phyloP scores from a whole-genome alignment of 2,113 vertebrate species.

The Poeciliopsis occidentalis region DNA sequence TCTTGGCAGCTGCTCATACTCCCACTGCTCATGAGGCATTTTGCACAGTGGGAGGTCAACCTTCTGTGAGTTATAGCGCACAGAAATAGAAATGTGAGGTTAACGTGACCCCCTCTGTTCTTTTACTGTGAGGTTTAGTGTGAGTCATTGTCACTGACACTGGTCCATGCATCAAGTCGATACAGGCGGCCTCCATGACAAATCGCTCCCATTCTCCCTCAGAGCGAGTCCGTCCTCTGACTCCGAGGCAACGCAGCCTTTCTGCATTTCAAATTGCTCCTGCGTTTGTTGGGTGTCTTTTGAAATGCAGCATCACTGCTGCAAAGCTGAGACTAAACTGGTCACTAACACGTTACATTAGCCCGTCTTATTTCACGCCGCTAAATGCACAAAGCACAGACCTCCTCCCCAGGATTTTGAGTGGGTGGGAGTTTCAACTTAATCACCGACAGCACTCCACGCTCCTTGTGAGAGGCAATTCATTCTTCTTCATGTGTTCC shows the following conservation, averaged over 20 bases:
- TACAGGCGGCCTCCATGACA: constrained; percentile 1
- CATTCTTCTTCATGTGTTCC: constrained; percentile 30
- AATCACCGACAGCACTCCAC: constrained; percentile 34
- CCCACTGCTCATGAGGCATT: background rate
- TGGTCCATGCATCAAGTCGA: constrained; percentile 3
- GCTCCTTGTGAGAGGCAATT: constrained; percentile 22
- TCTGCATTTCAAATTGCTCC: background rate
- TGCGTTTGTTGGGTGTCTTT: background rate
- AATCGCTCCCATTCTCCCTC: constrained; percentile 1
- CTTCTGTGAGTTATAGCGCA: background rate
- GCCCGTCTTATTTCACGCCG: background rate
- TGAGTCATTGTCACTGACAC: constrained; percentile 13
- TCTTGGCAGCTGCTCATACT: background rate
- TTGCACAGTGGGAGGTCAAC: background rate
- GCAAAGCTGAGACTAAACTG: background rate
- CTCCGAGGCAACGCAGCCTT: background rate
- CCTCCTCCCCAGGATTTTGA: constrained; percentile 1
- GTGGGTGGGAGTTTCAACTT: constrained; percentile 50
- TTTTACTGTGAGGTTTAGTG: constrained; percentile 5
- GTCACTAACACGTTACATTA: background rate
- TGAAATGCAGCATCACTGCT: background rate
- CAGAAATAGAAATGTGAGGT: constrained; percentile 4
- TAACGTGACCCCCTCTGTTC: constrained; percentile 2
- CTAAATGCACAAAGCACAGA: constrained; percentile 31
- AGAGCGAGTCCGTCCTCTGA: background rate